Evolutionary conservation across 2,888 invertebrate genomes (phyloP), one percentile per base, ranked within the genome.

Genomic region (Drosophila silvestris): DNA sequence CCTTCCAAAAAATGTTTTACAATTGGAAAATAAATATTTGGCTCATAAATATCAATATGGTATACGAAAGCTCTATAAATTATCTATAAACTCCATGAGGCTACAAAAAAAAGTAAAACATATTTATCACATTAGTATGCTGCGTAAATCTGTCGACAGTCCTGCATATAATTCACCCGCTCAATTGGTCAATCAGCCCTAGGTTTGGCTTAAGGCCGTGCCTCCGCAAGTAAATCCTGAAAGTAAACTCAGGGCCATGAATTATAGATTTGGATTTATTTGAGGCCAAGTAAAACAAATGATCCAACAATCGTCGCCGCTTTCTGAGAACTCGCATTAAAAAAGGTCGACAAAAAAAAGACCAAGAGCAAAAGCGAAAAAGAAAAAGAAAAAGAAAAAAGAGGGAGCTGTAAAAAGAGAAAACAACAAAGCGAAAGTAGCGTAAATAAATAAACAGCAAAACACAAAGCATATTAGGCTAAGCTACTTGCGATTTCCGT

Each of bases 201-300:
- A 16, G 51, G 59, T 12, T 37, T 28, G 9, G 22, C 1, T n/a
- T 30, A 2, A 7, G 30, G 12, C 47, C 33, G 61, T 51, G 56
- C 47, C 19, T 35, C 32, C 65, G 66, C 62, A 71, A 63, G 70
- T 50, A 75, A 80, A 72, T 77, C 82, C 79, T 66, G 52, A 71
- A 81, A 79, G 80, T 67, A 83, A 85, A 80, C 82, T 76, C 58
- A 30, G 57, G 56, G 70, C 62, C 79, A 89, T 88, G 89, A 88
- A 88, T 88, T 88, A 88, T 89, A 83, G 79, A 89, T 89, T 82
- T 83, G 85, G 89, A 89, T 87, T 89, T 89, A 89, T 87, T 88
- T 88, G 85, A 89, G 89, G 89, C 82, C 85, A 81, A 87, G 85
- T 85, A 83, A 87, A 88, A 88, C 89, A 89, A 89, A 88, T 89